Base-by-base conservation (phyloP, 1,140 invertebrate genomes). In the Pseudomyrmex pallidus region DNA sequence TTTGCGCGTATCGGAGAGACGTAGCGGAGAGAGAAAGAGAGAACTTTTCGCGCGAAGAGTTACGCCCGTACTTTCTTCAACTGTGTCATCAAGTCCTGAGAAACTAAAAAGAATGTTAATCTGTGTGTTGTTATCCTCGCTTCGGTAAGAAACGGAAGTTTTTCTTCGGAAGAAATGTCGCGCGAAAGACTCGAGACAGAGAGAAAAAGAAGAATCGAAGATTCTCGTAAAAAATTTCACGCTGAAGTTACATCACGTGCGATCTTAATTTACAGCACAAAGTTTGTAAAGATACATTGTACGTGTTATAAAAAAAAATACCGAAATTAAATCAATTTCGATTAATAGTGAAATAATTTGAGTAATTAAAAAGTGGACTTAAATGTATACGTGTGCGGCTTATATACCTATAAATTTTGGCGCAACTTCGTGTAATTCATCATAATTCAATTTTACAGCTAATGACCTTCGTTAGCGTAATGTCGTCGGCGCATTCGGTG, bases 81-180 rank as follows among this genome's bases (percentile, higher is more conserved):
- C 63, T 68, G 63, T 77, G 74, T 56, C 74, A 68, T 68, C 63
- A 68, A 68, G 64, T 78, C 52, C n/a, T 46, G 63, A 2, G 63
- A 46, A 78, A 68, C 50, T 78, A 72, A 59, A 59, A 72, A 72
- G 66, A 70, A 62, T 48, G 66, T 80, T 80, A 80, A 80, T 80
- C 66, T 70, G 66, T 12, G 52, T 70, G 44, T 70, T 80, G 54
- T 80, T 80, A 70, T 59, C 54, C 35, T 35, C 35, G 35, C 35
- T 20, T 46, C 35, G 50, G 17, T 10, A 63, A 76, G 22, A 52
- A 66, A 46, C 48, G 48, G 15, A 2, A 44, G 64, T 70, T 63
- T 52, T 50, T 57, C 35, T 57, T 57, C 22, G 20, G 15, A 35
- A 59, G 72, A 80, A 72, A 72, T 10, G 66, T 59, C 46, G 15